Conservation (phyloP, 2,797 vertebrate species). For the Propithecus perrieri region DNA sequence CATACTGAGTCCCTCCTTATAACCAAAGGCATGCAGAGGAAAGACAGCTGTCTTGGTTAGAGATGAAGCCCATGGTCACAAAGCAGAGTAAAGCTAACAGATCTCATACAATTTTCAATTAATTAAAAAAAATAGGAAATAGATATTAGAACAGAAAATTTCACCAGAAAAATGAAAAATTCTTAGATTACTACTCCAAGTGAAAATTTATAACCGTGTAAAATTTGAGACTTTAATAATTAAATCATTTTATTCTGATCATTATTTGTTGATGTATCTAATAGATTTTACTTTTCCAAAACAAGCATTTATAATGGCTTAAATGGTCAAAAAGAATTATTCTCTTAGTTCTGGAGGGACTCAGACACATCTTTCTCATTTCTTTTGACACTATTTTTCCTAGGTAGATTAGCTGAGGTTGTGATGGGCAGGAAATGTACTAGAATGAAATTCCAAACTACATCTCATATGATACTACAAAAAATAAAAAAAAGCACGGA, state of each 20-base stretch:
- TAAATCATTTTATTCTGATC: conserved; percentile 44
- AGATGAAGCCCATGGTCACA: background rate
- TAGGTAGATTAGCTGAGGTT: conserved; percentile 50
- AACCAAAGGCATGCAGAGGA: background rate
- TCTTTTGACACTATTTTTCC: conserved; percentile 35
- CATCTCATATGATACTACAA: background rate
- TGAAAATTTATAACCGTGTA: conserved; percentile 49
- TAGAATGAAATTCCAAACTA: conserved; percentile 52
- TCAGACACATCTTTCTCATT: conserved; percentile 34
- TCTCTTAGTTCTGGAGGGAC: conserved; percentile 35
- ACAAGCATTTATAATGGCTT: conserved; percentile 47
- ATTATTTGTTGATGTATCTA: conserved; percentile 52
- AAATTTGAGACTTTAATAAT: conserved; percentile 50
- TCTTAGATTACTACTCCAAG: conserved; percentile 17
- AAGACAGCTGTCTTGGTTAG: background rate
- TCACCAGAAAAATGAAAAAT: conserved; percentile 55
- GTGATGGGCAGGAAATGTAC: conserved; percentile 35
- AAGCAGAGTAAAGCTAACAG: conserved; percentile 36
- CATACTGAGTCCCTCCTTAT: background rate
- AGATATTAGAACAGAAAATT: conserved; percentile 25
- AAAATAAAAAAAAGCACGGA: background rate
- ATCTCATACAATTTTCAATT: background rate
- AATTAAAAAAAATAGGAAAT: conserved; percentile 37
- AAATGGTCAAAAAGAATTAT: conserved; percentile 46
- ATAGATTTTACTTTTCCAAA: conserved; percentile 48